Base-by-base conservation (phyloP, 2,113 vertebrate genomes). In the Acanthochromis polyacanthus region DNA sequence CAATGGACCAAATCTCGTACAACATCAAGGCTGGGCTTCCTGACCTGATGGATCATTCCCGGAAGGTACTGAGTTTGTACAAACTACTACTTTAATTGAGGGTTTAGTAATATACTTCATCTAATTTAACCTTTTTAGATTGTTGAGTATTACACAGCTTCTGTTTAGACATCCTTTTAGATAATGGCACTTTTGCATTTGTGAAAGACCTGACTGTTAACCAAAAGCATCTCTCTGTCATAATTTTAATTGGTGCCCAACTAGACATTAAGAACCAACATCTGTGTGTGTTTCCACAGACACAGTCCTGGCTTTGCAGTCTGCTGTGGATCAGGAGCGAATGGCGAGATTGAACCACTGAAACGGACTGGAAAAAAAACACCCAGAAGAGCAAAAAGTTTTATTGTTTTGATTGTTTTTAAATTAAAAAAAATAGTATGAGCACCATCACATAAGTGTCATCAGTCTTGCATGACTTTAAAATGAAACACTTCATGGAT, bases 1-100 rank as follows among this genome's bases (percentile, higher is more conserved):
- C 75, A 9, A 94, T 94, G 92, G 89, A 91, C 36, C 16, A 88
- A 30, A 76, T 74, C 2, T 82, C 90, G 0, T 94, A 81, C 73
- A 89, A 94, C 68, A 71, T 90, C 1, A 70, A 88, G 32, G 58
- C 19, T 10, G 82, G 67, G 43, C 58, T 94, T 25, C 85, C 89
- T 0, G 71, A 78, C 20, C 28, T 94, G 20, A 4, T 88, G 69
- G 77, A 77, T 4, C 32, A 77, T 48, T 74, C 75, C 0, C 71
- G 36, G 50, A 93, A 70, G 72, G 76, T 88, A 10, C 4, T 81
- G 17, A 88, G 83, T 94, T 82, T 70, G 92, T 94, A 76, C 23
- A 84, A 50, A 80, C 55, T 3, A 43, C 63, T 75, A 59, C 50
- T 84, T 81, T 20, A 4, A 28, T 48, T 69, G 8, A 20, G 4